Percentiles rank a stretch among this genome's conserved stretches.
These are phyloP conservation scores for Tetraodon nigroviridis DNA, from an alignment of 2,113 vertebrate genomes.

Conservation along the genomic window DNA sequence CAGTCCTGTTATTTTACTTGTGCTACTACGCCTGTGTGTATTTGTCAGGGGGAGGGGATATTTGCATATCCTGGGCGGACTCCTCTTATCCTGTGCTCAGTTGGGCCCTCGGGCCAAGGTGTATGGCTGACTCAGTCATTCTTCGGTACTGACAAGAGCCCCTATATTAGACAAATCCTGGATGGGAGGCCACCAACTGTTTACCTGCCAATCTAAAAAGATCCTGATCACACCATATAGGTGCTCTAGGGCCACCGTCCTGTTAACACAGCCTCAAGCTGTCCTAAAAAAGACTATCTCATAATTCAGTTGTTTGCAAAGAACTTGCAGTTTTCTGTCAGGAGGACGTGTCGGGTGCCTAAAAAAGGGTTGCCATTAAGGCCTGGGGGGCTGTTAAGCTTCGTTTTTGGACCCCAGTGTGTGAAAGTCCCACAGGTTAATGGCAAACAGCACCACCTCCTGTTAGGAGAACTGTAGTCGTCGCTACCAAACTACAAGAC, in stretches of 20 bases:
- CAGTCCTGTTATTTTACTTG: conserved; percentile 12
- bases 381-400: background rate
- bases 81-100: conserved; percentile 48
- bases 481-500: no score
- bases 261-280: conserved; percentile 19
- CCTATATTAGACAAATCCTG: conserved; percentile 53
- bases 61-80: conserved; percentile 73
- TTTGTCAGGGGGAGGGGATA: conserved; percentile 9
- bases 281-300: conserved; percentile 9
- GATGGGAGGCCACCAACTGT: conserved; percentile 52
- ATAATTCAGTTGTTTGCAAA: conserved; percentile 43
- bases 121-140: conserved; percentile 48
- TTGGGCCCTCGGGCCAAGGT: conserved; percentile 51
- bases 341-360: conserved; percentile 9
- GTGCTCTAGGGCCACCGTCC: conserved; percentile 8
- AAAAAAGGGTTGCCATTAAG: background rate
- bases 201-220: conserved; percentile 52
- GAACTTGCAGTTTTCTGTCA: conserved; percentile 28
- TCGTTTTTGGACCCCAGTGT: background rate
- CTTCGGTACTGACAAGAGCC: conserved; percentile 35
- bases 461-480: no score
- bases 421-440: no score
- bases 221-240: conserved; percentile 31
- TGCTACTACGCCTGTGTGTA: conserved; percentile 5
- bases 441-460: no score